A percentile compares a stretch with the other conserved stretches of the same genome.
Conservation (phyloP, 2,888 invertebrate genomes). For the Dascillus cervinus region DNA sequence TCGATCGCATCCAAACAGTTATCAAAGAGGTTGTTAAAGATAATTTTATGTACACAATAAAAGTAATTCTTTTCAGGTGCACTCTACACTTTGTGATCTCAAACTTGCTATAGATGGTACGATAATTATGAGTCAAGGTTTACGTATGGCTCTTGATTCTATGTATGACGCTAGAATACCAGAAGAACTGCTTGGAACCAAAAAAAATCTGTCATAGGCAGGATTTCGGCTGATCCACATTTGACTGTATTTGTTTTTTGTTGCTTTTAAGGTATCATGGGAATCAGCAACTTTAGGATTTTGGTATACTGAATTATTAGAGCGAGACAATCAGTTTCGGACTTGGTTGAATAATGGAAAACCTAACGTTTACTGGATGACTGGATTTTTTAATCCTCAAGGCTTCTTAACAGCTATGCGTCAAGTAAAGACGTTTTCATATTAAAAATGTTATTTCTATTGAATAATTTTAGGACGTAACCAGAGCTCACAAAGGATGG, state of each 20-base stretch:
- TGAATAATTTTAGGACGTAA: slow-evolving; percentile 68
- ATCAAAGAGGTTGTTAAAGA: slow-evolving; percentile 51
- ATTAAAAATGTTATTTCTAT: neutral
- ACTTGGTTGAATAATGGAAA: slow-evolving; percentile 77
- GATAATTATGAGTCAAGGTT: slow-evolving; percentile 90
- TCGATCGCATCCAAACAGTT: slow-evolving; percentile 80
- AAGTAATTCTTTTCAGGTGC: slow-evolving; percentile 44
- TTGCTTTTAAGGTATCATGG: slow-evolving; percentile 75
- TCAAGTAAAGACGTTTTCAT: too few species aligned
- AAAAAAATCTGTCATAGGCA: too few species aligned
- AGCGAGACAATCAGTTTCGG: slow-evolving; percentile 83
- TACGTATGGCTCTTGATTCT: slow-evolving; percentile 83
- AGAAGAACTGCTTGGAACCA: slow-evolving; percentile 28
- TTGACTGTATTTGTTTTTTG: slow-evolving; percentile 3
- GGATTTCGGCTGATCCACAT: too few species aligned
- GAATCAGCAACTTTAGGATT: slow-evolving; percentile 96
- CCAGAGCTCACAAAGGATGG: slow-evolving; percentile 94
- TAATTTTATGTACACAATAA: neutral
- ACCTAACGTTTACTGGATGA: slow-evolving; percentile 94
- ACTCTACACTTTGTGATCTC: slow-evolving; percentile 75
- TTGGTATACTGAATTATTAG: slow-evolving; percentile 95
- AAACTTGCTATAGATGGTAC: slow-evolving; percentile 95
- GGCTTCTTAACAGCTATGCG: slow-evolving; percentile 97
- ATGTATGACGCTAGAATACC: slow-evolving; percentile 97
- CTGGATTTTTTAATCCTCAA: slow-evolving; percentile 96